Conservation (phyloP, 2,888 invertebrate genomes). For the Xylophagus ater region DNA sequence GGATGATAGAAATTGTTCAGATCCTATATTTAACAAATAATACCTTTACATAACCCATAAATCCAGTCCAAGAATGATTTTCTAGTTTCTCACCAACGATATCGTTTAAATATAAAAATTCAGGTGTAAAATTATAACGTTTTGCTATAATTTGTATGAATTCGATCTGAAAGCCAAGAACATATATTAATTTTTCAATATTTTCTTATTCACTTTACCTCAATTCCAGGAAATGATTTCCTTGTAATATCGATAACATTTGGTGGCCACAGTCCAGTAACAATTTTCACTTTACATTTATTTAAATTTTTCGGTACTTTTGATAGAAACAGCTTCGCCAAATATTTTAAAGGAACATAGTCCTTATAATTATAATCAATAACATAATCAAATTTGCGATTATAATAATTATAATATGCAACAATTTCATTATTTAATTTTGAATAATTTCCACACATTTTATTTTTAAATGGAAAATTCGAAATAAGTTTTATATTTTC, state of each 20-base stretch:
- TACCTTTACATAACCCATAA: slow-evolving; percentile 14
- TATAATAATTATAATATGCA: background rate
- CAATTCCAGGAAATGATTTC: slow-evolving; percentile 12
- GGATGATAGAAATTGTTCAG: too few species aligned
- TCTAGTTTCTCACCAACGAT: slow-evolving; percentile 1
- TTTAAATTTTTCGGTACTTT: slow-evolving; percentile 12
- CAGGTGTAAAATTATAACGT: slow-evolving; percentile 10
- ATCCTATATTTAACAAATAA: too few species aligned
- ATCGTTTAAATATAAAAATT: slow-evolving; percentile 7
- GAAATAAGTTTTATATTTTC: background rate
- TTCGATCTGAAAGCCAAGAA: slow-evolving; percentile 9
- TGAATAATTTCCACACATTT: slow-evolving; percentile 12
- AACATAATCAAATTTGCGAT: background rate
- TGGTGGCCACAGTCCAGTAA: slow-evolving; percentile 15
- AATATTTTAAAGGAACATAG: background rate
- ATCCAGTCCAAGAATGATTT: slow-evolving; percentile 14
- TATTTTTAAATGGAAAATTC: slow-evolving; percentile 13
- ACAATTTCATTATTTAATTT: slow-evolving; percentile 7
- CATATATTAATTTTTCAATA: background rate
- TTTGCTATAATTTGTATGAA: slow-evolving; percentile 11
- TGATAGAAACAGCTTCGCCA: slow-evolving; percentile 8
- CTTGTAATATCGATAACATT: slow-evolving; percentile 14
- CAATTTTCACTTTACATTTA: slow-evolving; percentile 10
- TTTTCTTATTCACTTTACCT: too few species aligned
- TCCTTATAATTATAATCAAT: background rate